These are phyloP conservation scores for Naso thynnoides DNA, from an alignment of 2,797 vertebrate genomes.

Conservation along the genomic window DNA sequence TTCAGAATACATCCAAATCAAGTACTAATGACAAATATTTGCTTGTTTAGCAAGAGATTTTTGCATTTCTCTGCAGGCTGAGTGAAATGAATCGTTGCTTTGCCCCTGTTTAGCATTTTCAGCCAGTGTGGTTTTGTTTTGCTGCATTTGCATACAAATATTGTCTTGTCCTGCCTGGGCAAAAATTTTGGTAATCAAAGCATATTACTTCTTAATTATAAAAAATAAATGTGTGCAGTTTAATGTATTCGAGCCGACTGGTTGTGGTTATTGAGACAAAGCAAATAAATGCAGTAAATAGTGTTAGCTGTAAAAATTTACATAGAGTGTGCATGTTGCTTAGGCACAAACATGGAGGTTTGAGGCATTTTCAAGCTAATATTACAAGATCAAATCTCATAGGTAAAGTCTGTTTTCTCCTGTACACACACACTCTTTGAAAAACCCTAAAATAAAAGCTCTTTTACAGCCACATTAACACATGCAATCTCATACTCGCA, in stretches of 20 bases:
- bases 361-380: conserved; percentile 38
- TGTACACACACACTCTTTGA: background rate
- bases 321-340: conserved; percentile 42
- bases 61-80: conserved; percentile 66
- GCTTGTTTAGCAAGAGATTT: conserved; percentile 54
- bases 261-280: conserved; percentile 57
- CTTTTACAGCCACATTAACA: conserved; percentile 23
- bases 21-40: conserved; percentile 71
- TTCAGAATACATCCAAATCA: conserved; percentile 67
- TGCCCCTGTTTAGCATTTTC: conserved; percentile 59
- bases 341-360: conserved; percentile 39
- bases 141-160: conserved; percentile 68
- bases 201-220: conserved; percentile 62
- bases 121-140: conserved; percentile 52
- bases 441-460: conserved; percentile 7
- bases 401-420: conserved; percentile 16
- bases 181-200: conserved; percentile 56
- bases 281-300: conserved; percentile 49
- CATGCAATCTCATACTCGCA: conserved; percentile 34
- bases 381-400: conserved; percentile 33
- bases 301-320: conserved; percentile 43
- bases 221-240: conserved; percentile 61
- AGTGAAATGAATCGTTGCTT: conserved; percentile 41
- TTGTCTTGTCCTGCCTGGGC: conserved; percentile 58
- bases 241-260: conserved; percentile 66